Percentiles rank a stretch among this genome's conserved stretches.
Conservation (phyloP, 2,797 vertebrate species). For the Micrastur ruficollis region DNA sequence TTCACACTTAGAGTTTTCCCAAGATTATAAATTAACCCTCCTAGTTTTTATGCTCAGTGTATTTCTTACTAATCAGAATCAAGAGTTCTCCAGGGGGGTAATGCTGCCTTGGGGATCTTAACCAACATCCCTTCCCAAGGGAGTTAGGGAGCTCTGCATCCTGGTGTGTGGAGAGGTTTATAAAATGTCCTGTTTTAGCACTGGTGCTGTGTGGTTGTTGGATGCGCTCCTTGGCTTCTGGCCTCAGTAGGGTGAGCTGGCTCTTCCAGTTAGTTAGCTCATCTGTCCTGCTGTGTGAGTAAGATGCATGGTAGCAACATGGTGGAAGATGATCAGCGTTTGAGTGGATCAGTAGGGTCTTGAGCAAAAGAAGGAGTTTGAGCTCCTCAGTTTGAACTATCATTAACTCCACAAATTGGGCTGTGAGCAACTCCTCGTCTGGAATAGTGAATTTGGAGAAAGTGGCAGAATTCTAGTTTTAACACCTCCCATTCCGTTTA, state of each 20-base stretch:
- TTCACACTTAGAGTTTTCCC: background rate
- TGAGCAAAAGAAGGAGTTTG: no score
- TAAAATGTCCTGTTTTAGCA: background rate
- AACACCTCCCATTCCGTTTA: background rate
- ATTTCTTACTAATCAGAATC: background rate
- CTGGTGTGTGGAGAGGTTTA: background rate
- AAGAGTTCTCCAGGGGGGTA: background rate
- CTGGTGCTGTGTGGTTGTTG: background rate
- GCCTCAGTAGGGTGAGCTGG: background rate
- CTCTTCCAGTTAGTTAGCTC: background rate
- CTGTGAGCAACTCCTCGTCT: background rate
- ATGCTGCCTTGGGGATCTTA: background rate
- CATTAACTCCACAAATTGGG: rapidly evolving
- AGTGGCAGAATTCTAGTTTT: background rate
- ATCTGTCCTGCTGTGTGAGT: background rate
- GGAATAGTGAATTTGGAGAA: background rate
- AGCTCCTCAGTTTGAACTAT: background rate
- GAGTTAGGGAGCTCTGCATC: background rate
- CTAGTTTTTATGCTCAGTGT: background rate
- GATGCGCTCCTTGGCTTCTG: background rate
- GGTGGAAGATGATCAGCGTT: background rate
- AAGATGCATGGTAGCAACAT: background rate
- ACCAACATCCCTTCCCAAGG: background rate
- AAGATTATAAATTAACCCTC: background rate
- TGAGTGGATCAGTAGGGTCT: background rate